Evolutionary conservation across 1,140 invertebrate species (phyloP), one percentile per base, ranked within the genome.

Genomic region (Brachionus sp.): DNA sequence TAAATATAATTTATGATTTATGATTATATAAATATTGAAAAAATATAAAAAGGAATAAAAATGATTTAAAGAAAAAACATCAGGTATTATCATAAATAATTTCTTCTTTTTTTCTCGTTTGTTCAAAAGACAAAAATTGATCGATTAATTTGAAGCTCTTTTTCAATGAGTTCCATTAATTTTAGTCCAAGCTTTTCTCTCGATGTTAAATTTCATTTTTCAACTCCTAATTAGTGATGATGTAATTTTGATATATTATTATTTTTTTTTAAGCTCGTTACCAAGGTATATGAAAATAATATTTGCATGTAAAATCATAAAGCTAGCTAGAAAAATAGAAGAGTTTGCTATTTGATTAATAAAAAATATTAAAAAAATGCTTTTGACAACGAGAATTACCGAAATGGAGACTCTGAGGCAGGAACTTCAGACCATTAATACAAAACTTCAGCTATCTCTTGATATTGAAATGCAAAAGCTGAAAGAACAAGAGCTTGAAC

Each of bases 401-500:
- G 70, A 75, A 23, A 75, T 75, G 25, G 39, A 75, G 5, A 46
- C 23, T 29, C 42, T 75, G 6, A 75, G 70, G 12, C 42, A 75
- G 46, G 19, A 75, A 29, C 70, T 75, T 13, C 37, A 75, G 23
- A 46, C 37, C 9, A 50, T 75, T 13, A 80, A 62, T 25, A 62
- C 29, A 29, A 25, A 80, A 57, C 29, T 80, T 25, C 16, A 7
- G 33, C 3, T 19, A 29, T 62, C 77, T 10, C 46, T 80, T 23
- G 77, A 42, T 44, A 25, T 80, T 42, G 77, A 80, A 66, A 57
- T 80, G 77, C 23, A 35, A 62, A 23, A 53, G 12, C 33, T 80
- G 3, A 80, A 80, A 62, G 77, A 80, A 37, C 35, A 80, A 80
- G 77, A 80, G 35, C 35, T 5, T 44, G 50, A 62, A 25, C 77